Percentiles rank a stretch among this genome's conserved stretches.
Conservation (phyloP, 2,113 vertebrate genomes). For the Caranx ignobilis region DNA sequence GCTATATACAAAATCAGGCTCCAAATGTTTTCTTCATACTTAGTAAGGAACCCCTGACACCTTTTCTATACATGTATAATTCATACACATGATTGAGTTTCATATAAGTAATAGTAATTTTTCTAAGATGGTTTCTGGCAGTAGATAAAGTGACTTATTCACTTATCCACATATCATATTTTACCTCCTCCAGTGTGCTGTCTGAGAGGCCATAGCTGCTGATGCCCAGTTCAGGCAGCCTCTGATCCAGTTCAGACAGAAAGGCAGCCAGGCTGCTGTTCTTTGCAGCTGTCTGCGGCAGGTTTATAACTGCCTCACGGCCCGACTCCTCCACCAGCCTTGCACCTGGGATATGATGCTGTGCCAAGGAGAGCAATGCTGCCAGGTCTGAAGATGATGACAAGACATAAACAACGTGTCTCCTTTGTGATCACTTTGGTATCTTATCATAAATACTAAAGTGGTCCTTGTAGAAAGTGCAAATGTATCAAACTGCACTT, state of each 20-base stretch:
- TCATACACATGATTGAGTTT: neutral
- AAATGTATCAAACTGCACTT: neutral
- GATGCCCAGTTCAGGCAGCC: constrained; percentile 83
- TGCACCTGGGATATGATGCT: constrained; percentile 79
- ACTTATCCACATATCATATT: neutral
- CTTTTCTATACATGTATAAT: neutral
- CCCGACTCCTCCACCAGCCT: constrained; percentile 87
- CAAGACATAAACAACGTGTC: neutral
- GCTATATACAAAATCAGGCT: no score
- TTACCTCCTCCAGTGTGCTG: constrained; percentile 92
- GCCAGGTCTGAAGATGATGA: constrained; percentile 72
- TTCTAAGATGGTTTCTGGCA: no score
- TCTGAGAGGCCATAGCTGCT: constrained; percentile 90
- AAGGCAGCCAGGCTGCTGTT: constrained; percentile 85
- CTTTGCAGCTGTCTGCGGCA: constrained; percentile 86
- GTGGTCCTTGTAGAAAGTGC: neutral
- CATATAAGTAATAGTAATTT: neutral
- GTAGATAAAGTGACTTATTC: neutral
- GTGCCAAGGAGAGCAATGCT: constrained; percentile 82
- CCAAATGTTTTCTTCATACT: no score
- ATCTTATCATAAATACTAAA: neutral
- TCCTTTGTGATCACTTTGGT: neutral
- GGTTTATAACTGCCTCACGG: constrained; percentile 84
- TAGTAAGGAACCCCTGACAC: neutral
- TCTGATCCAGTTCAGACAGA: constrained; percentile 86